phyloP scores from a whole-genome alignment of 2,888 invertebrate species.

The Agrochola lota region DNA sequence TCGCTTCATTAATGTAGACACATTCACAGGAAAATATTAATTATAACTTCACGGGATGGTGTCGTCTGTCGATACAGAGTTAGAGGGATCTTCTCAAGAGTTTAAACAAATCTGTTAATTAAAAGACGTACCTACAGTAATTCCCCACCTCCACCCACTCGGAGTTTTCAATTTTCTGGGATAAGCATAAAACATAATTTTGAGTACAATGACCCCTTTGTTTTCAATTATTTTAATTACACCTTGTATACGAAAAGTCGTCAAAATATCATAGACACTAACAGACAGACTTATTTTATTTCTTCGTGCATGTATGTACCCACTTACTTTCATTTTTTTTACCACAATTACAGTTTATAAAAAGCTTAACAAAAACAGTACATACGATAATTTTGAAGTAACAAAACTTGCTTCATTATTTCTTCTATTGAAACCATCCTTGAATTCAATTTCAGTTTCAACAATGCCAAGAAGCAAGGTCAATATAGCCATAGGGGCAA shows the following conservation, averaged over 20 bases:
- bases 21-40: conserved; percentile 24
- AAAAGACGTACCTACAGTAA: background rate
- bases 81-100: conserved; percentile 4
- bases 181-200: background rate
- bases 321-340: conserved; percentile 5
- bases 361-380: conserved; percentile 6
- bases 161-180: background rate
- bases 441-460: conserved; percentile 43
- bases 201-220: background rate
- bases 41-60: conserved; percentile 27
- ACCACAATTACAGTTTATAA: background rate
- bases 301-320: background rate
- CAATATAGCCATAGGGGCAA: conserved; percentile 27
- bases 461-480: conserved; percentile 53
- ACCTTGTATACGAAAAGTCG: background rate
- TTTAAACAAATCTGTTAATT: conserved; percentile 35
- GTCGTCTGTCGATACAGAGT: conserved; percentile 15
- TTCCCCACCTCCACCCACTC: background rate
- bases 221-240: background rate
- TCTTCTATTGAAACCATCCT: conserved; percentile 31
- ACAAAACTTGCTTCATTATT: conserved; percentile 20
- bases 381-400: background rate
- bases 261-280: background rate
- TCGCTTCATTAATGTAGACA: conserved; percentile 7
- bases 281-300: background rate